phyloP scores from a whole-genome alignment of 2,797 vertebrate species.

The Amblyopsis hoosieri region DNA sequence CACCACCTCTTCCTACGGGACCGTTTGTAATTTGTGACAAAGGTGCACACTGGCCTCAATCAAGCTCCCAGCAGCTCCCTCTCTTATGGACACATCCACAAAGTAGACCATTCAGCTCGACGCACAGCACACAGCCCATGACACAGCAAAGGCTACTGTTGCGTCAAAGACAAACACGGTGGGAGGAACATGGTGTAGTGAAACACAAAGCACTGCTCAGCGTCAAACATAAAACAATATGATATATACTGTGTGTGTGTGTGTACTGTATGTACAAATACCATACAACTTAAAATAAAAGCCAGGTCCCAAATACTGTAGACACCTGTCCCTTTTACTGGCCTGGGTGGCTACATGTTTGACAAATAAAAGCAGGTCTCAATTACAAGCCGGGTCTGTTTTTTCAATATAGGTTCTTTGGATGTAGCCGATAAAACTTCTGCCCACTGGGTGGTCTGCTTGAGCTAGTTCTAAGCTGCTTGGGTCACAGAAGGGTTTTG shows the following conservation, averaged over 20 bases:
- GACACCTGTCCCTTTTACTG: too few relatives aligned
- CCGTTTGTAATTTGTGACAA: not conserved
- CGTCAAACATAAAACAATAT: not conserved
- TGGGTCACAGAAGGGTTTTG: too few relatives aligned
- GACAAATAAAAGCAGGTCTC: too few relatives aligned
- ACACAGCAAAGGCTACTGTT: not conserved
- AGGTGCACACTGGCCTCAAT: not conserved
- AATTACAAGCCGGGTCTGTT: too few relatives aligned
- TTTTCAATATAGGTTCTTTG: too few relatives aligned
- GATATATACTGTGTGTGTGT: not conserved
- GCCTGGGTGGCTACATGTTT: too few relatives aligned
- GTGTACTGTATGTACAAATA: too few relatives aligned
- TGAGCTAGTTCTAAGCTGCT: too few relatives aligned
- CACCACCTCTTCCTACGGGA: conserved; percentile 7
- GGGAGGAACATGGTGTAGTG: not conserved
- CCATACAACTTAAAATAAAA: too few relatives aligned
- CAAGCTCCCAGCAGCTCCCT: not conserved
- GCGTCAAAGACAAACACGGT: not conserved
- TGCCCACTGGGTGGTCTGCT: too few relatives aligned
- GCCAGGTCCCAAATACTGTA: too few relatives aligned
- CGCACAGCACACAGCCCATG: not conserved
- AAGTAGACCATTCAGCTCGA: not conserved
- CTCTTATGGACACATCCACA: not conserved
- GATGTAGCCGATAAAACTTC: too few relatives aligned
- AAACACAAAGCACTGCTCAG: not conserved